phyloP scores from a whole-genome alignment of 2,888 invertebrate species.

The Drosophila tripunctata region DNA sequence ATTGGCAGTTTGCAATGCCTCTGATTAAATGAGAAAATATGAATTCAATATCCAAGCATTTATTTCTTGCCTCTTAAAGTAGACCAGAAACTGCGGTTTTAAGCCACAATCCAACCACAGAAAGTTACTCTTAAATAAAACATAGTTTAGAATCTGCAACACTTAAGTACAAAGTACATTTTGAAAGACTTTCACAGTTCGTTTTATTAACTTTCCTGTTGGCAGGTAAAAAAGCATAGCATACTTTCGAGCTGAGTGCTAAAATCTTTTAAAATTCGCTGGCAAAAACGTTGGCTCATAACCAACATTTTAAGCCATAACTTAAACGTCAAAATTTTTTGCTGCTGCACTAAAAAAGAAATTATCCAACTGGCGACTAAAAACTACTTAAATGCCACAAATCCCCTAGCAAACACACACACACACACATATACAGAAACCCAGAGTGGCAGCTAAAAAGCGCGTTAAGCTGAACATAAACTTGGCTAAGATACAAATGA shows the following conservation, averaged over 20 bases:
- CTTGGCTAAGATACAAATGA: constrained; percentile 47
- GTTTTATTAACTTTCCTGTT: constrained; percentile 23
- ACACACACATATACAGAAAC: neutral
- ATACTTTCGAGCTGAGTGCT: constrained; percentile 23
- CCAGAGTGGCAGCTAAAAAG: constrained; percentile 23
- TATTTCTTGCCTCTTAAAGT: too few species aligned
- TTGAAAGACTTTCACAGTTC: constrained; percentile 20
- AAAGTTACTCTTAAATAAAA: neutral
- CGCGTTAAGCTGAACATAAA: constrained; percentile 25
- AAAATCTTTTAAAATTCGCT: constrained; percentile 23
- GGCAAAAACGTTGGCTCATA: constrained; percentile 13
- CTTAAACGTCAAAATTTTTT: constrained; percentile 58
- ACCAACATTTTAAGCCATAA: constrained; percentile 67
- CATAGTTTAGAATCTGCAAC: neutral
- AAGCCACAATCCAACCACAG: neutral
- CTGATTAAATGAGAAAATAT: neutral
- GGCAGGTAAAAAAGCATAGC: constrained; percentile 9
- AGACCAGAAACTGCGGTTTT: neutral
- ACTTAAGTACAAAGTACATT: neutral
- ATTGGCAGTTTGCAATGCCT: neutral
- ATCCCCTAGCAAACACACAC: constrained; percentile 31
- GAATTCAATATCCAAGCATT: neutral
- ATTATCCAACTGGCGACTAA: constrained; percentile 32
- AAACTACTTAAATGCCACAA: constrained; percentile 68
- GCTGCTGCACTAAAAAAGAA: constrained; percentile 4